Evolutionary conservation across 1,140 invertebrate species (phyloP), one percentile per base, ranked within the genome.

Genomic region (Zaprionus kolodkinae): DNA sequence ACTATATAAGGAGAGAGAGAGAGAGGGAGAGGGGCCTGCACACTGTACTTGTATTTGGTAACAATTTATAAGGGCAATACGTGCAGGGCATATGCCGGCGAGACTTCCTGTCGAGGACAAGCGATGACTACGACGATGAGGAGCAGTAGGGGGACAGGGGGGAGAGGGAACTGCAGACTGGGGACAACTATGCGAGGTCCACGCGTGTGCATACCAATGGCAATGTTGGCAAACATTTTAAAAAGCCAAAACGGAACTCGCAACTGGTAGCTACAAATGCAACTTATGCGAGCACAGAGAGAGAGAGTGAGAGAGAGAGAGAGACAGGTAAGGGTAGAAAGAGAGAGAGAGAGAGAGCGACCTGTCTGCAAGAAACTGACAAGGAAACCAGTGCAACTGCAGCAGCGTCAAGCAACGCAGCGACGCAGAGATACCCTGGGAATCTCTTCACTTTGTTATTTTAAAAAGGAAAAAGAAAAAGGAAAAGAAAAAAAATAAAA

Each of bases 21-120:
- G 15, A 35, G 13, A 36, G 9, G 27, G 27, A 3, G 11, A 56
- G n/a, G 38, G 64, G 56, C 64, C 38, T 17, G 38, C 45, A 4
- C 17, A 12, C 10, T 60, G 40, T 48, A 68, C 62, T 80, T 76
- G 76, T 71, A 87, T 86, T 83, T 79, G 83, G 76, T 76, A 88
- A 86, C 84, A 86, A 87, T 88, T 87, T 87, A 87, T 83, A 87
- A 87, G 83, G 83, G 77, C 79, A 87, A 83, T 87, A 88, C 83
- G 83, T 86, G 83, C 83, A 86, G 76, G 83, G 83, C 83, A 86
- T 88, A 88, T 87, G 77, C 76, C 73, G 56, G 66, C 73, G 73
- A 88, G 80, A 88, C 84, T 88, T 88, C 83, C 84, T 87, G 84
- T 75, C 80, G 84, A 88, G 84, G 61, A 76, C 73, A 76, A 72